Percentiles rank a stretch among this genome's conserved stretches.
Evolutionary conservation across 2,888 invertebrate genomes (phyloP).

Genomic region (Chrysolina haemoptera): DNA sequence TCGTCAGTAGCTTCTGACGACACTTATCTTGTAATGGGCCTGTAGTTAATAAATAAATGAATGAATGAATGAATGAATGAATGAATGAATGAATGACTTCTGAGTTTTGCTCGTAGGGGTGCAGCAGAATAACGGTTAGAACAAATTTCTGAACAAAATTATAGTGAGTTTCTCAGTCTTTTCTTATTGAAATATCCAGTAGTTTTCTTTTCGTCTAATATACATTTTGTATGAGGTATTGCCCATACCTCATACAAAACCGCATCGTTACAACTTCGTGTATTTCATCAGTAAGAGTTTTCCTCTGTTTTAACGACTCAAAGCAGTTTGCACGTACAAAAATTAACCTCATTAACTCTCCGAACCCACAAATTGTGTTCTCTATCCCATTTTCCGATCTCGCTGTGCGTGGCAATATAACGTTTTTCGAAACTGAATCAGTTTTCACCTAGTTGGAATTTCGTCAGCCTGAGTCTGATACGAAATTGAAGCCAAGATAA

Average conservation of each 20-base stretch:
- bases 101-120: too few relatives aligned
- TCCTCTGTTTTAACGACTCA: not conserved
- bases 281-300: not conserved
- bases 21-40: too few relatives aligned
- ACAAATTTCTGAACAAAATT: too few relatives aligned
- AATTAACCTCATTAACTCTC: not conserved
- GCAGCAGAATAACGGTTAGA: too few relatives aligned
- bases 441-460: not conserved
- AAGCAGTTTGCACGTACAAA: not conserved
- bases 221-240: too few relatives aligned
- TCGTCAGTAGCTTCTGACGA: too few relatives aligned
- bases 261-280: not conserved
- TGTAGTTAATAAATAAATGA: too few relatives aligned
- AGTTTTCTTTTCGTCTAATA: not conserved
- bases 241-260: not conserved
- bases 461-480: not conserved
- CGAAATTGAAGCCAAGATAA: not conserved
- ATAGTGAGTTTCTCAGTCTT: too few relatives aligned
- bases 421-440: not conserved
- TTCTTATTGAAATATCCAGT: too few relatives aligned
- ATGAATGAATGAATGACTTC: too few relatives aligned
- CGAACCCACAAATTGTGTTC: not conserved
- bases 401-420: not conserved
- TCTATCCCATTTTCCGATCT: not conserved
- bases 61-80: too few relatives aligned